Evolutionary conservation across 2,888 invertebrate species (phyloP).

Genomic region (Bugulina stolonifera): DNA sequence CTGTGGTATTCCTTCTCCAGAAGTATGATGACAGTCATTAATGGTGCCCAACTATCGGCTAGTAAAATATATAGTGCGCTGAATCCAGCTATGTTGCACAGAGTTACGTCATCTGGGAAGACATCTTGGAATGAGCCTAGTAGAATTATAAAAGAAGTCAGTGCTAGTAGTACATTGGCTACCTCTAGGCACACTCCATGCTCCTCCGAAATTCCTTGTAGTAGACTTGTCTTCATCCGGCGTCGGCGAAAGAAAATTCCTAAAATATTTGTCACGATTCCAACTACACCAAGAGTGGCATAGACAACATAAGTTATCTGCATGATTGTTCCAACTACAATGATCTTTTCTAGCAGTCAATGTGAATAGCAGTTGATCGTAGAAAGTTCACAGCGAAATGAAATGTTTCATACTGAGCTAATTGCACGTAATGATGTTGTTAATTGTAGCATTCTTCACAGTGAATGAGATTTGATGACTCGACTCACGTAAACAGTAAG

Average conservation of each 20-base stretch:
- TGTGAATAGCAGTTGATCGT: no score
- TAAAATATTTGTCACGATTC: background rate
- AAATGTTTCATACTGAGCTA: no score
- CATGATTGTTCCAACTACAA: no score
- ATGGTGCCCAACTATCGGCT: background rate
- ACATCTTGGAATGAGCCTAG: background rate
- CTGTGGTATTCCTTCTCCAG: constrained; percentile 5
- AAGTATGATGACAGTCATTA: background rate
- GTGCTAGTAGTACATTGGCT: background rate
- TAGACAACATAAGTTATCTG: background rate
- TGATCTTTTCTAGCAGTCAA: no score
- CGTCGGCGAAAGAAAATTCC: background rate
- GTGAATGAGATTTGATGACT: no score
- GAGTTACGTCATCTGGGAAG: background rate
- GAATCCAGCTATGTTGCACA: background rate
- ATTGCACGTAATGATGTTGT: no score
- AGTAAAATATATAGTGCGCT: background rate
- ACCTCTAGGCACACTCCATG: background rate
- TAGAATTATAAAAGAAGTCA: background rate
- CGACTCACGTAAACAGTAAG: no score
- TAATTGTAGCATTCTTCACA: no score
- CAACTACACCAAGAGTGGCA: background rate
- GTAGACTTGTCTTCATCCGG: background rate
- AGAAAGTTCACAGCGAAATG: no score
- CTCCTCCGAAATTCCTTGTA: background rate